A percentile compares a stretch with the other conserved stretches of the same genome.
Evolutionary conservation across 1,140 invertebrate species (phyloP).

Genomic region (Grapholita molesta): DNA sequence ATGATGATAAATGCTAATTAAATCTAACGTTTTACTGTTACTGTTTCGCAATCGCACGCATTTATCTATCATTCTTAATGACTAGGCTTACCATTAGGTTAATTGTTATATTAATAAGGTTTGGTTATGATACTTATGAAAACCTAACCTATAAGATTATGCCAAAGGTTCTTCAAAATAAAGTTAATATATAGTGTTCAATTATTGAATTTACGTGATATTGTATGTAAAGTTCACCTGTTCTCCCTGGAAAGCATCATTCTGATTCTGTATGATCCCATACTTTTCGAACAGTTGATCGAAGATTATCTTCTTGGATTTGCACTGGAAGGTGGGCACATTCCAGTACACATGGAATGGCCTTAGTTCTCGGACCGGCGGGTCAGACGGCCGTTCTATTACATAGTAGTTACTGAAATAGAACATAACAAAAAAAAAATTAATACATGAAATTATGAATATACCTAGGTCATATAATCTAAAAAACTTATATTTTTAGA

Average conservation of each 20-base stretch:
- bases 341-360: conserved; percentile 87
- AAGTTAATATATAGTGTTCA: neutral
- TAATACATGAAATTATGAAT: too few species aligned
- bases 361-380: conserved; percentile 17
- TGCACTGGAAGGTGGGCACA: conserved; percentile 86
- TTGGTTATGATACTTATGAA: too few species aligned
- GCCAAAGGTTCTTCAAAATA: too few species aligned
- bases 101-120: too few species aligned
- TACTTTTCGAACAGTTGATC: conserved; percentile 79
- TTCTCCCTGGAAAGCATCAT: conserved; percentile 82
- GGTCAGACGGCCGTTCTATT: conserved; percentile 49
- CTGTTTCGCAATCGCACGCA: too few species aligned
- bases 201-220: neutral
- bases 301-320: conserved; percentile 82
- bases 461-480: neutral
- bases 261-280: conserved; percentile 83
- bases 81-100: too few species aligned
- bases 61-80: too few species aligned
- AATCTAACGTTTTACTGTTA: too few species aligned
- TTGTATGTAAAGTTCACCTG: conserved; percentile 78
- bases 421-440: too few species aligned
- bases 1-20: too few species aligned
- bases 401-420: conserved; percentile 52
- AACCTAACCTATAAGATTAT: too few species aligned
- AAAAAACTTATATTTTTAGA: too few species aligned